Evolutionary conservation across 2,888 invertebrate genomes (phyloP), one percentile per base, ranked within the genome.

Genomic region (Cecidostiba fungosa): DNA sequence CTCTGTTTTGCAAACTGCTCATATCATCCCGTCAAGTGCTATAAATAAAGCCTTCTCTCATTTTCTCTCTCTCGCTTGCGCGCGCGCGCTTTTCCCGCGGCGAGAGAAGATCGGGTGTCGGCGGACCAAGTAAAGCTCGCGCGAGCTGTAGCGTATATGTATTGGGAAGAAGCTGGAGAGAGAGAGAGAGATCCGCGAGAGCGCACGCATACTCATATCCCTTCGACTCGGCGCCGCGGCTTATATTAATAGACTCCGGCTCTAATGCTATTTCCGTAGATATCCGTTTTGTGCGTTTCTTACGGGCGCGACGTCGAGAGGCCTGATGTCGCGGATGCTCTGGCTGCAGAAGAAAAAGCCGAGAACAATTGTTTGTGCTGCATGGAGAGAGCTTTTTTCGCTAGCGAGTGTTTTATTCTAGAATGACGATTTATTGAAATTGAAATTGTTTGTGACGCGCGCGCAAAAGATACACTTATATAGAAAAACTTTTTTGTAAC

Each of bases 101-200:
- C n/a, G 39, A 54, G 72, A 73, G 79, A 74, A 92, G 93, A 93
- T 93, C 93, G 91, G 90, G 91, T 93, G 93, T 93, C 93, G 92
- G 92, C 92, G 91, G 54, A 92, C 93, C 93, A 93, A 93, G 93
- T 93, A 92, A 93, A 93, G 93, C 92, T 89, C 92, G 92, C 90
- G 91, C 92, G 90, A 19, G 90, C 86, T 62, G n/a, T 19, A 12
- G 16, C 39, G 72, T 36, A 39, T 36, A 29, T n/a, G n/a, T n/a
- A n/a, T n/a, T n/a, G n/a, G n/a, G n/a, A n/a, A 39, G 62, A 69
- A 72, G 54, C 74, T 43, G 62, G 78, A 78, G 14, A 29, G 47
- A 83, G 47, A 50, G 88, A 87, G 86, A 85, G 77, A 83, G 86
- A 85, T 82, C 82, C 32, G 81, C 62, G 36, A 62, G 47, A 29